Evolutionary conservation across 2,797 vertebrate species (phyloP).

Genomic region (Propithecus perrieri): DNA sequence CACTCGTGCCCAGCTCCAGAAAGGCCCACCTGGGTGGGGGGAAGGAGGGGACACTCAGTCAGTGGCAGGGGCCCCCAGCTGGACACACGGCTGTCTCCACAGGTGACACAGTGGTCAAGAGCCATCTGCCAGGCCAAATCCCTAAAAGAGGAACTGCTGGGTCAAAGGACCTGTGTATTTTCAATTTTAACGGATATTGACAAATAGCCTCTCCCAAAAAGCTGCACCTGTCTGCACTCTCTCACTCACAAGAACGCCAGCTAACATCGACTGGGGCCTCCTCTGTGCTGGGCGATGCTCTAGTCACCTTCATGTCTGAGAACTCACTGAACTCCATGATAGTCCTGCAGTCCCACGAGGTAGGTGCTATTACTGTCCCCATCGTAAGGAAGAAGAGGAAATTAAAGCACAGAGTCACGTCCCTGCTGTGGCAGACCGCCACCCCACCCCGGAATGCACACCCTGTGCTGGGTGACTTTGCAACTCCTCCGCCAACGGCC

Average conservation of each 20-base stretch:
- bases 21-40: slow-evolving; percentile 90
- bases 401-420: background rate
- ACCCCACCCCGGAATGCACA: rapidly evolving
- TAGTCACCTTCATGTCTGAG: background rate
- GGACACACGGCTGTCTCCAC: background rate
- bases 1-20: slow-evolving; percentile 90
- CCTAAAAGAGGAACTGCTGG: background rate
- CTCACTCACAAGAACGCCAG: background rate
- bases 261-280: background rate
- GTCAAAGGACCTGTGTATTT: background rate
- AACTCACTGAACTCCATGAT: background rate
- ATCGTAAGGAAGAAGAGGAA: background rate
- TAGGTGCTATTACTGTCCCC: rapidly evolving
- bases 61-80: background rate
- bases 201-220: background rate
- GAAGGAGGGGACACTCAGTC: background rate
- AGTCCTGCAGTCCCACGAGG: background rate
- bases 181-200: background rate
- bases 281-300: background rate
- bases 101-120: rapidly evolving
- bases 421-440: background rate
- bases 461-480: background rate
- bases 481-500: background rate
- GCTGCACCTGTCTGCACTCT: background rate
- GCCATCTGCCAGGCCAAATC: background rate